phyloP scores from a whole-genome alignment of 2,797 vertebrate species.

The Adrianichthys oophorus region DNA sequence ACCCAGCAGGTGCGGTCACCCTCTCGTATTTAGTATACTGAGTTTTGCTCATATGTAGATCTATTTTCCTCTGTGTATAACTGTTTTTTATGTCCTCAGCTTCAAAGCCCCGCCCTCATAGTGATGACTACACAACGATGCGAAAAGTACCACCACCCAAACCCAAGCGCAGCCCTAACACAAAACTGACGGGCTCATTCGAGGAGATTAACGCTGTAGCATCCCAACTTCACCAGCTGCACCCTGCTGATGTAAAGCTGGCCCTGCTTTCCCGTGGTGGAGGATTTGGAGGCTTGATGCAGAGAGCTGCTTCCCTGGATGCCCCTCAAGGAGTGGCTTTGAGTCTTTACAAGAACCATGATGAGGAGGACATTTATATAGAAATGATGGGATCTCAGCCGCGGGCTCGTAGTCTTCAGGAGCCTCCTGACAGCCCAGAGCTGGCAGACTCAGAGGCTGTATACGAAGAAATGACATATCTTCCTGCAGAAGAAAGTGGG shows the following conservation, averaged over 20 bases:
- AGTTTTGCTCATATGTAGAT: not conserved
- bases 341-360: constrained; percentile 75
- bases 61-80: constrained; percentile 23
- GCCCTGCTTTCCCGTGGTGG: constrained; percentile 72
- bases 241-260: constrained; percentile 81
- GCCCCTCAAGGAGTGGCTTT: constrained; percentile 71
- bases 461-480: constrained; percentile 99
- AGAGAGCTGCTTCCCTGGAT: constrained; percentile 78
- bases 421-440: constrained; percentile 81
- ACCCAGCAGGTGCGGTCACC: constrained; percentile 71
- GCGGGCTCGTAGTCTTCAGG: constrained; percentile 71
- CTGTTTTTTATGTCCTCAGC: constrained; percentile 65
- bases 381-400: constrained; percentile 89
- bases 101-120: constrained; percentile 92
- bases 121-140: constrained; percentile 95
- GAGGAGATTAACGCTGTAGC: constrained; percentile 87
- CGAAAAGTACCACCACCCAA: constrained; percentile 97
- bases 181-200: constrained; percentile 91
- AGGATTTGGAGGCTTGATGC: constrained; percentile 72
- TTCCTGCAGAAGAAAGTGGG: constrained; percentile 78
- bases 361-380: constrained; percentile 91
- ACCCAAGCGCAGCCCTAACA: constrained; percentile 94
- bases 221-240: constrained; percentile 72
- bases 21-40: not conserved
- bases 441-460: constrained; percentile 85